Evolutionary conservation across 2,888 invertebrate species (phyloP), one percentile per base, ranked within the genome.

Genomic region (Temnothorax ravouxi): DNA sequence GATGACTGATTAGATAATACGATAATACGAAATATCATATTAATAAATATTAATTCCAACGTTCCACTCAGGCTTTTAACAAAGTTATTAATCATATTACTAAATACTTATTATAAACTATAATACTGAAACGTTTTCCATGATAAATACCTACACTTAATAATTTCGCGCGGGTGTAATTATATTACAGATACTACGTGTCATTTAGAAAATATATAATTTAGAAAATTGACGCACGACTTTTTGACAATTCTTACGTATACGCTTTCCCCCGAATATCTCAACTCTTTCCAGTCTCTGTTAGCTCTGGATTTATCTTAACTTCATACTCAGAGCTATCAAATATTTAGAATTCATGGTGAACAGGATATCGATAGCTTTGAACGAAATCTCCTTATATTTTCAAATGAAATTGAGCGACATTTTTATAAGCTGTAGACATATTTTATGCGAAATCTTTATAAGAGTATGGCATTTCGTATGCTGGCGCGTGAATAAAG

Each of bases 41-140:
- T 66, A 25, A 76, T 66, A 18, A 76, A 66, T n/a, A 18, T 67
- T 47, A 25, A 76, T 62, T 41, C 18, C 13, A 4, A 52, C 9
- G 64, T 29, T 21, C 11, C 15, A 38, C 6, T 66, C 4, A 66
- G 21, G 4, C 1, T 47, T 61, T 21, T 13, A 38, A 34, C 11
- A 34, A 61, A 61, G 5, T 29, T 29, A 41, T 59, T n/a, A 41
- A 25, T 47, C 8, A 62, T 44, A 21, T 75, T 21, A 47, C n/a
- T 44, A 29, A 29, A 59, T 44, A 59, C 15, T 38, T 47, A 41
- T 25, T 41, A 25, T 41, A 15, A 50, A 29, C 25, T 29, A 18
- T 15, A 50, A 34, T 13, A 71, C 9, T 21, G 5, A 1, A 47
- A 47, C 9, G 18, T 67, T 2, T 25, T 64, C 11, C 13, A 8